A percentile compares a stretch with the other conserved stretches of the same genome.
These are phyloP conservation scores for Drosophila ananassae DNA, from an alignment of 1,140 invertebrate species.

Conservation along the genomic window DNA sequence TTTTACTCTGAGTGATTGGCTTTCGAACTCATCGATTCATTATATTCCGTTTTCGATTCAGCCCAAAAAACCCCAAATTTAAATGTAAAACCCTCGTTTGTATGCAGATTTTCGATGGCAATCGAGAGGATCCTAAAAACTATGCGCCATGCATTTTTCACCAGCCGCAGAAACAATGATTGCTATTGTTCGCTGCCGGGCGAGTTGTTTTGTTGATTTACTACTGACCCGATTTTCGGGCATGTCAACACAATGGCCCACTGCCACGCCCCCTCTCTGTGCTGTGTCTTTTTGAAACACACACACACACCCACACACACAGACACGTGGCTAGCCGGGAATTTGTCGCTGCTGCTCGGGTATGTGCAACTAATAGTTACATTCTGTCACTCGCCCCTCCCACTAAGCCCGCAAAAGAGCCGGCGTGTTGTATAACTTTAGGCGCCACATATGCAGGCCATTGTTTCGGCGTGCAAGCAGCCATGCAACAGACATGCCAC, in stretches of 20 bases:
- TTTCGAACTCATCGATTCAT: constrained; percentile 46
- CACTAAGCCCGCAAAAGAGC: not conserved
- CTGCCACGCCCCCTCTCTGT: constrained; percentile 1
- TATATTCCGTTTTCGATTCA: constrained; percentile 37
- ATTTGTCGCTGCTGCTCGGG: constrained; percentile 65
- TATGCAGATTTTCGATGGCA: constrained; percentile 51
- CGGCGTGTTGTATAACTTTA: constrained; percentile 58
- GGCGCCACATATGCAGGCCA: constrained; percentile 61
- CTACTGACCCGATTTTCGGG: constrained; percentile 76
- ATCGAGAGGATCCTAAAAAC: constrained; percentile 61
- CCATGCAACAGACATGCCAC: constrained; percentile 65
- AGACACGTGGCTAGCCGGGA: constrained; percentile 40
- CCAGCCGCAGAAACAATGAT: constrained; percentile 68
- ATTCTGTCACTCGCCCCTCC: constrained; percentile 52
- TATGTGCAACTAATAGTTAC: constrained; percentile 75
- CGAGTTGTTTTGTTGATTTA: constrained; percentile 73
- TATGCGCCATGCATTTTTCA: constrained; percentile 74
- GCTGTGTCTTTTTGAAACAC: not conserved
- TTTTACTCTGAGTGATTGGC: constrained; percentile 34
- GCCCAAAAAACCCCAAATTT: constrained; percentile 28
- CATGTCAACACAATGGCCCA: constrained; percentile 68
- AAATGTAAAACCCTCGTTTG: constrained; percentile 18
- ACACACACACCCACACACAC: constrained; percentile 1
- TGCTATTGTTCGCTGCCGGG: constrained; percentile 64
- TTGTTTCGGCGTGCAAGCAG: constrained; percentile 59